These are phyloP conservation scores for Poeciliopsis paucimaculata DNA, from an alignment of 2,797 vertebrate species.

Conservation along the genomic window DNA sequence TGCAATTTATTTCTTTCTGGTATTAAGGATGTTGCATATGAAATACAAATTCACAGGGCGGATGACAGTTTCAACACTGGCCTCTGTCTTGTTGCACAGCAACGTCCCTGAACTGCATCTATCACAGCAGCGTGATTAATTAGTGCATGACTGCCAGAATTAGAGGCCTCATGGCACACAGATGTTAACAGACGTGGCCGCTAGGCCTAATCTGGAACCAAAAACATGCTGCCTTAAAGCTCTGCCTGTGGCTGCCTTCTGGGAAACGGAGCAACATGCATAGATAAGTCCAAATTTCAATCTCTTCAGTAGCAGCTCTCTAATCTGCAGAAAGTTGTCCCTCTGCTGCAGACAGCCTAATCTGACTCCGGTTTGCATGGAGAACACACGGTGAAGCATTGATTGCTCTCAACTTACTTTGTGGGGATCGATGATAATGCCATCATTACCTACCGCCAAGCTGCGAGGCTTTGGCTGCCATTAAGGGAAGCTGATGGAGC, in stretches of 20 bases:
- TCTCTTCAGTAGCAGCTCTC: constrained; percentile 42
- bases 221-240: constrained; percentile 59
- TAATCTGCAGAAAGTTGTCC: constrained; percentile 59
- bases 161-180: constrained; percentile 65
- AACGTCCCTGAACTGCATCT: constrained; percentile 52
- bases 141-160: constrained; percentile 59
- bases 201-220: constrained; percentile 62
- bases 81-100: constrained; percentile 34
- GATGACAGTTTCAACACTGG: constrained; percentile 34
- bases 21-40: neutral
- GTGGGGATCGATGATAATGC: constrained; percentile 62
- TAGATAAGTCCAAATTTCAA: constrained; percentile 38
- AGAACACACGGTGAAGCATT: constrained; percentile 47
- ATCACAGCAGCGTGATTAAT: constrained; percentile 65
- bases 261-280: constrained; percentile 23
- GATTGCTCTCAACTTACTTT: constrained; percentile 52
- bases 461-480: constrained; percentile 39
- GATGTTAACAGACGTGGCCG: constrained; percentile 66
- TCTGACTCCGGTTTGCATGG: constrained; percentile 41
- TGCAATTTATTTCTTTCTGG: constrained; percentile 7
- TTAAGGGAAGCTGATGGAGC: constrained; percentile 28
- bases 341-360: constrained; percentile 30
- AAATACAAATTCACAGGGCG: constrained; percentile 26
- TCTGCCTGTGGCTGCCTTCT: constrained; percentile 28
- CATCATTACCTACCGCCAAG: constrained; percentile 46